These are phyloP conservation scores for Danaus melanippus DNA, from an alignment of 1,140 invertebrate species.

Conservation along the genomic window DNA sequence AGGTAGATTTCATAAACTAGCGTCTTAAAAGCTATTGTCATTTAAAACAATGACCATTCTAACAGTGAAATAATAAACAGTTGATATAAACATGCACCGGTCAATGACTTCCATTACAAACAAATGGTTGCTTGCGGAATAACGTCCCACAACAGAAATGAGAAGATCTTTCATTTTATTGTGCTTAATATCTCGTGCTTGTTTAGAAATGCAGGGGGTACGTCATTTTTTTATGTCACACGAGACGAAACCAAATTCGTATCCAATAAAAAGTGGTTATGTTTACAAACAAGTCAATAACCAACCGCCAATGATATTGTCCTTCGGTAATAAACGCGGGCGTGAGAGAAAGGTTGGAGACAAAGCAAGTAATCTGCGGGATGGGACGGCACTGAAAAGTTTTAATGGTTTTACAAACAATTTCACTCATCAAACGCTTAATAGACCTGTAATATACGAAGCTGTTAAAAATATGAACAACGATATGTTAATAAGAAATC, in stretches of 20 bases:
- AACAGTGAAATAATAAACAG: constrained; percentile 39
- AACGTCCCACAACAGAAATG: constrained; percentile 37
- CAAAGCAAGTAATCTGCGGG: too few species aligned
- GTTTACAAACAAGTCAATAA: constrained; percentile 27
- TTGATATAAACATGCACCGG: constrained; percentile 48
- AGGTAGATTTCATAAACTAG: constrained; percentile 48
- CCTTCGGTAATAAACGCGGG: constrained; percentile 12
- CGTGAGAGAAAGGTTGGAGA: too few species aligned
- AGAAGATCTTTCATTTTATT: constrained; percentile 29
- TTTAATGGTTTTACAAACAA: too few species aligned
- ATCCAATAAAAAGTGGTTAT: constrained; percentile 28
- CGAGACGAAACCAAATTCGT: constrained; percentile 28
- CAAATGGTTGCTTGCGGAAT: constrained; percentile 16
- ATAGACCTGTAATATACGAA: too few species aligned
- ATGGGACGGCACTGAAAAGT: too few species aligned
- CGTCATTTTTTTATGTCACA: constrained; percentile 26
- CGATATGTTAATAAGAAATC: too few species aligned
- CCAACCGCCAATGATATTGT: constrained; percentile 20
- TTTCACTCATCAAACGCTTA: too few species aligned
- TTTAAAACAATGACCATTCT: constrained; percentile 38
- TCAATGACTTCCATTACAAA: constrained; percentile 37
- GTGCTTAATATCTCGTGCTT: constrained; percentile 25
- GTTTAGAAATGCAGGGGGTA: constrained; percentile 23
- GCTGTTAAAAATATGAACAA: too few species aligned
- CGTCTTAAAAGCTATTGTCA: constrained; percentile 36